A percentile compares a stretch with the other conserved stretches of the same genome.
These are phyloP conservation scores for Poeciliopsis turrubarensis DNA, from an alignment of 2,113 vertebrate species.

Conservation along the genomic window DNA sequence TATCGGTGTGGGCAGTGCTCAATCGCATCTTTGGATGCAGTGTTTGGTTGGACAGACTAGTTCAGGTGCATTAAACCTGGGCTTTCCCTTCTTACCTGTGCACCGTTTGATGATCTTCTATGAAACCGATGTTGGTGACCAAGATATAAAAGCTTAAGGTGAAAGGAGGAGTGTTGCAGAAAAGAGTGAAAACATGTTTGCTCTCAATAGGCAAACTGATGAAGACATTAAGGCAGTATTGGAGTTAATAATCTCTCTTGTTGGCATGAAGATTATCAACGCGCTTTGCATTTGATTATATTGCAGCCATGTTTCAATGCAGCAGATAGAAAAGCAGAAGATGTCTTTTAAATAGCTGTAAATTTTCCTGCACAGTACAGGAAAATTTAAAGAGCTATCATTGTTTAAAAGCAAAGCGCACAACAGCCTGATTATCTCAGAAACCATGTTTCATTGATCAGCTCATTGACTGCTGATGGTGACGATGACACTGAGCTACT, in stretches of 20 bases:
- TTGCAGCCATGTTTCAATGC: neutral
- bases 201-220: neutral
- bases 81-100: neutral
- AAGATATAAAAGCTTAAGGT: neutral
- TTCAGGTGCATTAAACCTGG: neutral
- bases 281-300: neutral
- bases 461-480: slow-evolving; percentile 62
- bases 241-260: neutral
- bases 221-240: neutral
- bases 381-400: neutral
- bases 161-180: neutral
- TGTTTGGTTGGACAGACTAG: neutral
- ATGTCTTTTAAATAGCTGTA: slow-evolving; percentile 14
- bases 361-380: neutral
- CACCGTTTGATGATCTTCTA: too few relatives aligned
- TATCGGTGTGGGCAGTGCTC: too few relatives aligned
- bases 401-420: slow-evolving; percentile 39
- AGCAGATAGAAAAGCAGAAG: slow-evolving; percentile 6
- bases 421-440: slow-evolving; percentile 58
- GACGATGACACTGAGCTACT: slow-evolving; percentile 59
- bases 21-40: neutral
- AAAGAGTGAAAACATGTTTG: neutral
- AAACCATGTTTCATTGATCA: slow-evolving; percentile 71
- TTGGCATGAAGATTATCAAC: neutral
- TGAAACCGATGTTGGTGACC: neutral